Percentiles rank a stretch among this genome's conserved stretches.
phyloP scores from a whole-genome alignment of 1,140 invertebrate genomes.

The Lasioglossum baleicum region DNA sequence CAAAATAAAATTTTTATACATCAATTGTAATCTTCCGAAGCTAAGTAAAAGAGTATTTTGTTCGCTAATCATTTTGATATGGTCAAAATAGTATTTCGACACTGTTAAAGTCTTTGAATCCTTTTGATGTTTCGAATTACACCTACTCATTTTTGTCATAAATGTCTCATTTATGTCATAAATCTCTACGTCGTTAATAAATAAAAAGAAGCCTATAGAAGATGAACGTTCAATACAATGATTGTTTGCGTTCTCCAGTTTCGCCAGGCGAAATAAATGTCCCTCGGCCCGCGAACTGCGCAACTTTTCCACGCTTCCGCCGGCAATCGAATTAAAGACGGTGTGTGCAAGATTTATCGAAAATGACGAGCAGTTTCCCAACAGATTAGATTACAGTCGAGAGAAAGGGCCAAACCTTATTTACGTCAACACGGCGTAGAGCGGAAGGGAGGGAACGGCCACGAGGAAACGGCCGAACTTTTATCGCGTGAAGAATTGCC shows the following conservation, averaged over 20 bases:
- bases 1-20: no score
- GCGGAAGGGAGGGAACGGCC: not conserved
- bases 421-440: constrained; percentile 4
- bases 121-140: no score
- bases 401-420: not conserved
- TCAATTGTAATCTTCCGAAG: no score
- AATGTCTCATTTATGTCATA: no score
- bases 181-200: no score
- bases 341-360: constrained; percentile 13
- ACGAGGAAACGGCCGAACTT: not conserved
- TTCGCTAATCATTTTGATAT: no score
- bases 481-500: constrained; percentile 12
- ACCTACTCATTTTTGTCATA: no score
- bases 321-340: constrained; percentile 12
- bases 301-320: not conserved
- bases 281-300: not conserved
- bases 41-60: no score
- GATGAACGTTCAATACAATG: no score
- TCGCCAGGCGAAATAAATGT: not conserved
- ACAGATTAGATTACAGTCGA: constrained; percentile 23
- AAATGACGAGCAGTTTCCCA: constrained; percentile 20
- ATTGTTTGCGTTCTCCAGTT: not conserved
- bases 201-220: no score
- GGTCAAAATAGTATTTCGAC: no score
- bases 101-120: no score